phyloP scores from a whole-genome alignment of 2,888 invertebrate genomes.

The Drosophila phalerata region DNA sequence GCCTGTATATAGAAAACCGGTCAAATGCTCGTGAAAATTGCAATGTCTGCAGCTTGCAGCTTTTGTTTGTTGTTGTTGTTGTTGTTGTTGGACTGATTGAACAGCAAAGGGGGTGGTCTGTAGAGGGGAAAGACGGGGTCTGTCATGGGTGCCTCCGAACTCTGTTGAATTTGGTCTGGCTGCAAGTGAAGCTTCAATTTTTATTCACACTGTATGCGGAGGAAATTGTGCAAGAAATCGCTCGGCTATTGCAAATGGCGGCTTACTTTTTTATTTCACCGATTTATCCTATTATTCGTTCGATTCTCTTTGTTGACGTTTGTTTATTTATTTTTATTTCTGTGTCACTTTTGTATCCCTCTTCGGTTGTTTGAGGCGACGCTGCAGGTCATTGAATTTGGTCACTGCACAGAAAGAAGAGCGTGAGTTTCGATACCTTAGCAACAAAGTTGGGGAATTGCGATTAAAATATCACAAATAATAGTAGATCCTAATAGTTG shows the following conservation, averaged over 20 bases:
- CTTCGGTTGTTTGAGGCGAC: slow-evolving; percentile 1
- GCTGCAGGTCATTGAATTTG: slow-evolving; percentile 47
- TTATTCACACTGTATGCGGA: slow-evolving; percentile 68
- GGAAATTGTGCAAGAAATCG: slow-evolving; percentile 77
- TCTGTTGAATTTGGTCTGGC: slow-evolving; percentile 41
- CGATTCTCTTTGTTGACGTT: slow-evolving; percentile 19
- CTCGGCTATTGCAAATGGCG: slow-evolving; percentile 52
- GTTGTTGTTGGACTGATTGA: slow-evolving; percentile 58
- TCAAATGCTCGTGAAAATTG: slow-evolving; percentile 72
- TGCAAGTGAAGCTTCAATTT: slow-evolving; percentile 70
- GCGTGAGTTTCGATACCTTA: neutral
- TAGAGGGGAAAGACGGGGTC: neutral
- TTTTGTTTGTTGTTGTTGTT: slow-evolving; percentile 71
- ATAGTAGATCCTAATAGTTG: neutral
- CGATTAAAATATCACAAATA: neutral
- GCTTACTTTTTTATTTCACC: slow-evolving; percentile 26
- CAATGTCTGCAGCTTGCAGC: slow-evolving; percentile 78
- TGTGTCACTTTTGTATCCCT: slow-evolving; percentile 39
- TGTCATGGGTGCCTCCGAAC: slow-evolving; percentile 22
- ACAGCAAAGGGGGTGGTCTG: slow-evolving; percentile 9
- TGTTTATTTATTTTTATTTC: slow-evolving; percentile 39
- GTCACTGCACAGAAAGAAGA: slow-evolving; percentile 11
- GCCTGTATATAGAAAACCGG: slow-evolving; percentile 31
- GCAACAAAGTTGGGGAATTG: neutral
- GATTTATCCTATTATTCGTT: slow-evolving; percentile 15